Base-by-base conservation (phyloP, 2,113 vertebrate species). In the Amblyopsis rosae region DNA sequence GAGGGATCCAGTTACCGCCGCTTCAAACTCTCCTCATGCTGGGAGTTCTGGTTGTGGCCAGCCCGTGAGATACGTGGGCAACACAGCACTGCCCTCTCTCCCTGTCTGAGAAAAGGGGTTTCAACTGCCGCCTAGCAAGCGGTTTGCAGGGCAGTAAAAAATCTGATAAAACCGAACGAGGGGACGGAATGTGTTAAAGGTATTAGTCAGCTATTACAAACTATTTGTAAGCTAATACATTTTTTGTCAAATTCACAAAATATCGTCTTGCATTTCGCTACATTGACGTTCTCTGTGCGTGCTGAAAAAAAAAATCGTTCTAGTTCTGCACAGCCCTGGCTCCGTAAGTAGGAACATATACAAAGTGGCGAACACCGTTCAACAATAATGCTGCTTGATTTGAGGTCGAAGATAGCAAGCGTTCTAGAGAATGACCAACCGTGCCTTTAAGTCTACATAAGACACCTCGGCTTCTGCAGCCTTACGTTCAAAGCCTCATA, bases 1-100 rank as follows among this genome's bases (percentile, higher is more conserved):
- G 6, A 67, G 70, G 9, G 87, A 90, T 92, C 86, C 59, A 19
- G 65, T 93, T 91, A 87, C 91, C 53, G 71, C 69, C 17, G 56
- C 59, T 1, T 9, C 41, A 56, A 62, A 73, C 66, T 68, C 71
- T 68, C 41, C 17, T 33, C 7, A 61, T 59, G 59, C 49, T 16
- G 65, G 59, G 64, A 63, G 60, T 80, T 70, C 67, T 7, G 57
- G 9, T 6, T 32, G 45, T 54, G 35, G 17, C 35, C 59, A 48
- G 32, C 12, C 13, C 15, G 32, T 13, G 19, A 41, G 63, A 76
- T 51, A 64, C 3, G 15, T n/a, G 61, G 10, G 15, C 47, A 33
- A n/a, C 12, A 4, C 26, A n/a, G 8, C 55, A 4, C 26, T 32
- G 12, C 55, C 15, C 53, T 17, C 17, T 50, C 16, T 16, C 15